These are phyloP conservation scores for Catharus ustulatus DNA, from an alignment of 2,797 vertebrate genomes.

Conservation along the genomic window DNA sequence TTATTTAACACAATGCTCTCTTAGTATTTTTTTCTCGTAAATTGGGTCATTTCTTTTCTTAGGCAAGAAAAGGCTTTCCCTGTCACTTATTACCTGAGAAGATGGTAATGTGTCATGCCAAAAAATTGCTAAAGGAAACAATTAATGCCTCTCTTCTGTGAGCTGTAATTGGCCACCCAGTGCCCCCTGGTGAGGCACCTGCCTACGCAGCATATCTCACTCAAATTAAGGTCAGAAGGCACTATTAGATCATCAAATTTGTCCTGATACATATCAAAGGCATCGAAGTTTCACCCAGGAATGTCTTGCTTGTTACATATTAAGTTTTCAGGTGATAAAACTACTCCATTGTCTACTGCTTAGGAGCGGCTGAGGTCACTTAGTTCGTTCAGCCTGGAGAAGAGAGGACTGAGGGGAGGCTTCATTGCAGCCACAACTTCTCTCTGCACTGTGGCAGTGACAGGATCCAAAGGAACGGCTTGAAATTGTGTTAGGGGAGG, in stretches of 20 bases:
- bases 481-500: neutral
- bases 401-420: neutral
- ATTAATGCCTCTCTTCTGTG: neutral
- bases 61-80: neutral
- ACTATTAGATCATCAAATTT: neutral
- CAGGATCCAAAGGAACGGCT: neutral
- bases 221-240: neutral
- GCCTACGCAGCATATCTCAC: neutral
- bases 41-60: neutral
- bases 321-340: neutral
- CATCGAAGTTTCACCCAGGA: constrained; percentile 8
- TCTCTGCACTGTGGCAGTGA: neutral
- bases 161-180: neutral
- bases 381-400: neutral
- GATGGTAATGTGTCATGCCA: neutral
- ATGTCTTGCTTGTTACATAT: constrained; percentile 32
- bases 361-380: neutral
- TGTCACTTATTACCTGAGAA: constrained; percentile 18
- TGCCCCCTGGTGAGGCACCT: neutral
- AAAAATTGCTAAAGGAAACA: constrained; percentile 21
- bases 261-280: constrained; percentile 7
- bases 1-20: neutral
- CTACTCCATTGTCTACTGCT: neutral
- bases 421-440: neutral
- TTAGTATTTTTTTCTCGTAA: neutral